Conservation (phyloP, 1,140 invertebrate genomes). For the Homalodisca vitripennis region DNA sequence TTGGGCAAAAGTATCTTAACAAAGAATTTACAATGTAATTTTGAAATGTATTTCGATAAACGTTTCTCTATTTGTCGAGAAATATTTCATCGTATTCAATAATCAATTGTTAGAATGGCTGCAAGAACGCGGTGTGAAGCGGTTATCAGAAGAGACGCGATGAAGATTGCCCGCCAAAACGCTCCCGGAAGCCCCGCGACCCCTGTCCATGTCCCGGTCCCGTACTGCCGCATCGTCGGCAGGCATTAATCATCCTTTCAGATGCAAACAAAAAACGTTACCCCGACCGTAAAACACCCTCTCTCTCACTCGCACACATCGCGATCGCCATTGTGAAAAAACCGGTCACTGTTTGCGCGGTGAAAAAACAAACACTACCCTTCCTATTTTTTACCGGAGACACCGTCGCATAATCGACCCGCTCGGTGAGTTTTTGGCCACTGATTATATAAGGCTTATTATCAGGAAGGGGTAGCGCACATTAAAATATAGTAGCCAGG, state of each 20-base stretch:
- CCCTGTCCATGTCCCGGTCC: background rate
- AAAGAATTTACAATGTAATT: background rate
- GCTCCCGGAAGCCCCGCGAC: background rate
- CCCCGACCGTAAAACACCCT: too few species aligned
- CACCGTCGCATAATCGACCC: background rate
- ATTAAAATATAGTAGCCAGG: too few species aligned
- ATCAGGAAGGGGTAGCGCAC: background rate
- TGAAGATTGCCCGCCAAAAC: too few species aligned
- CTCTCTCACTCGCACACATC: too few species aligned
- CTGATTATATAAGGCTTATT: background rate
- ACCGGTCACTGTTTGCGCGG: background rate
- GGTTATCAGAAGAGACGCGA: background rate
- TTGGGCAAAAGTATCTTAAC: too few species aligned
- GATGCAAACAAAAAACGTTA: background rate
- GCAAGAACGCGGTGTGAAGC: background rate
- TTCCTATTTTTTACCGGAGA: background rate
- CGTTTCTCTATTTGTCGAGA: background rate
- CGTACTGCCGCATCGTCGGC: too few species aligned
- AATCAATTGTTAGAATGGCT: background rate
- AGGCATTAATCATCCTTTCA: background rate
- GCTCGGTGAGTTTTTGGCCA: background rate
- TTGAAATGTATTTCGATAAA: background rate
- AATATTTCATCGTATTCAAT: background rate
- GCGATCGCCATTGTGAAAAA: background rate
- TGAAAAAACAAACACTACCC: background rate